phyloP scores from a whole-genome alignment of 2,797 vertebrate species.

The Epinephelus awoara region DNA sequence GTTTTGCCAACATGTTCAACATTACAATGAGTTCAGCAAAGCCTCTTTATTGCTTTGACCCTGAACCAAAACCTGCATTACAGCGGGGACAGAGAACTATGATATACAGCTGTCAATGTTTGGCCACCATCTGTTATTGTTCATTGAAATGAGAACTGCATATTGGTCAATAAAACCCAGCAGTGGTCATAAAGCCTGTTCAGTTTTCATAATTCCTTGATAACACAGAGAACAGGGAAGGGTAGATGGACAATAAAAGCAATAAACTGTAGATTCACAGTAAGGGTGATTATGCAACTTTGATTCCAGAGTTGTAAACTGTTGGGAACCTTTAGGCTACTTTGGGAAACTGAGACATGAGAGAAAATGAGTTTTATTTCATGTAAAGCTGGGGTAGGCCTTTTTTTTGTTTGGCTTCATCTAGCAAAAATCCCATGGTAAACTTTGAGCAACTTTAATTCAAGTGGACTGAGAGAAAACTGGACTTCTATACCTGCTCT shows the following conservation, averaged over 20 bases:
- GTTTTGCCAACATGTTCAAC: not conserved
- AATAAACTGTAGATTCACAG: not conserved
- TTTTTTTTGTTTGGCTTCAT: no score
- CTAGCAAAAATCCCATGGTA: no score
- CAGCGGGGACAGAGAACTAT: conserved; percentile 1
- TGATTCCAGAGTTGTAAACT: not conserved
- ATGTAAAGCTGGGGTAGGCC: no score
- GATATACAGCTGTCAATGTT: conserved; percentile 66
- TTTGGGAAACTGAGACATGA: not conserved
- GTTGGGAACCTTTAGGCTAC: not conserved
- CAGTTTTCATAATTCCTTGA: conserved; percentile 46
- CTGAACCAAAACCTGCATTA: conserved; percentile 35
- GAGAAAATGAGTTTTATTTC: not conserved
- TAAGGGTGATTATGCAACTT: conserved; percentile 40
- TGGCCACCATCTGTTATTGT: conserved; percentile 52
- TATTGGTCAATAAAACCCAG: conserved; percentile 52
- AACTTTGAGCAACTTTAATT: no score
- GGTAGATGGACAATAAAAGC: conserved; percentile 3
- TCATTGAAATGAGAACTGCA: conserved; percentile 15
- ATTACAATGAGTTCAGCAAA: conserved; percentile 13
- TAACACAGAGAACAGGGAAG: conserved; percentile 16
- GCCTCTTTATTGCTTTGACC: conserved; percentile 37
- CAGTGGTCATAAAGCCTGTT: conserved; percentile 37
- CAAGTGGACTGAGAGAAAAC: no score
- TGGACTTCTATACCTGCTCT: no score